These are phyloP conservation scores for Anguilla pacifica DNA, from an alignment of 2,797 vertebrate species.

Conservation along the genomic window DNA sequence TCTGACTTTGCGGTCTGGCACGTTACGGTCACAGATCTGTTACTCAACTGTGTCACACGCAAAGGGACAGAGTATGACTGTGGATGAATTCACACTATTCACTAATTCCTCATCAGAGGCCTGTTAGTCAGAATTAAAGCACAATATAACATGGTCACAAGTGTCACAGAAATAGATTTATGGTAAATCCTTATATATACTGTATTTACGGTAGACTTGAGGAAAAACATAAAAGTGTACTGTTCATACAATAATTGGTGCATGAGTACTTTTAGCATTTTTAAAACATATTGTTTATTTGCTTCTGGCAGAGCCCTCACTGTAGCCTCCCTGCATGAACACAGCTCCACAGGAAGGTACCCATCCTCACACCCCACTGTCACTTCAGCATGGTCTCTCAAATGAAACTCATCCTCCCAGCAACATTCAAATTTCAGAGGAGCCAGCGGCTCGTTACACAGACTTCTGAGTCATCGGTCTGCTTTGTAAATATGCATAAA, in stretches of 20 bases:
- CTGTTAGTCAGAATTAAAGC: not conserved
- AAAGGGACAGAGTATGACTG: slow-evolving; percentile 51
- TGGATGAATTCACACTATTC: slow-evolving; percentile 37
- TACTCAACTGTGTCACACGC: slow-evolving; percentile 45
- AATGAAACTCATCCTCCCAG: slow-evolving; percentile 31
- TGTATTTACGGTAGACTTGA: not conserved
- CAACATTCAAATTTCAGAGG: slow-evolving; percentile 17
- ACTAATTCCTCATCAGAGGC: not conserved
- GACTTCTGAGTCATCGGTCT: slow-evolving; percentile 62
- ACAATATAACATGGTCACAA: not conserved
- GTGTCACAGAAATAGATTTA: not conserved
- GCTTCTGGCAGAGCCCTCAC: slow-evolving; percentile 52
- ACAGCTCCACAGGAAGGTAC: slow-evolving; percentile 28
- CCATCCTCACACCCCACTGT: slow-evolving; percentile 52
- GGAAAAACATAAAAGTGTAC: not conserved
- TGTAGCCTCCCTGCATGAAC: slow-evolving; percentile 29
- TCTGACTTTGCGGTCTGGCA: slow-evolving; percentile 7
- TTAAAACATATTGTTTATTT: not conserved
- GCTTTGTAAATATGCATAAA: slow-evolving; percentile 39
- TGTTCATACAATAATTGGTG: not conserved
- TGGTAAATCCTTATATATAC: not conserved
- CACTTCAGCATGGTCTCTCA: slow-evolving; percentile 50
- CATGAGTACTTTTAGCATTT: not conserved
- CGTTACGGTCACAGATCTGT: not conserved
- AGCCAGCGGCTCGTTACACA: slow-evolving; percentile 59